phyloP scores from a whole-genome alignment of 2,797 vertebrate species.

The Meda fulgida region DNA sequence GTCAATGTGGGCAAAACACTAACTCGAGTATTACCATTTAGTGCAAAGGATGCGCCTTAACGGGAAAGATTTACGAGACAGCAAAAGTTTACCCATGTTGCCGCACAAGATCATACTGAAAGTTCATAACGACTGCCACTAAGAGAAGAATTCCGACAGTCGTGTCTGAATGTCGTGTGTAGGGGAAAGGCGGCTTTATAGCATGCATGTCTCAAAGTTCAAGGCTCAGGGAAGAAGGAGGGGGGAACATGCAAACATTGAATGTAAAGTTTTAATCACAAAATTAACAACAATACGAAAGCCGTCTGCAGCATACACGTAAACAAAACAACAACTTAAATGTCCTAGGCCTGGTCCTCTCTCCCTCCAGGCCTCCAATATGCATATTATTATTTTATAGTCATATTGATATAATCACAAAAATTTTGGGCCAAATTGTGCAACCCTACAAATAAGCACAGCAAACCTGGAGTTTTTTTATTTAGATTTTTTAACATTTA shows the following conservation, averaged over 20 bases:
- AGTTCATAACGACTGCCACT: too few relatives aligned
- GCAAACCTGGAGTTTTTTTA: too few relatives aligned
- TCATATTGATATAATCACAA: not conserved
- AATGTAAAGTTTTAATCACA: not conserved
- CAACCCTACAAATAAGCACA: not conserved
- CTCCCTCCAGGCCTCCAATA: too few relatives aligned
- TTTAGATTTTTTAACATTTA: too few relatives aligned
- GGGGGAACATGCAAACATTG: not conserved
- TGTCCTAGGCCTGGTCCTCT: not conserved
- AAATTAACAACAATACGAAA: not conserved
- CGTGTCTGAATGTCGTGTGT: too few relatives aligned
- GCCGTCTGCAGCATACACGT: not conserved
- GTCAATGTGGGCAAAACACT: too few relatives aligned
- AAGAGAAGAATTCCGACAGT: too few relatives aligned
- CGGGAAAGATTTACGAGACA: too few relatives aligned
- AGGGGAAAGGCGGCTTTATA: not conserved
- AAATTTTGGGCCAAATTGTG: not conserved
- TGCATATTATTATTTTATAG: not conserved
- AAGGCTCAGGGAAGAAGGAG: not conserved
- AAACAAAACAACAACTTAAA: not conserved
- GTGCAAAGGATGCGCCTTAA: too few relatives aligned
- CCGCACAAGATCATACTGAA: too few relatives aligned
- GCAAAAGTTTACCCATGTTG: too few relatives aligned
- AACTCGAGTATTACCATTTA: too few relatives aligned
- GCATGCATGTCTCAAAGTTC: not conserved